phyloP scores from a whole-genome alignment of 2,888 invertebrate species.

The Odontocerum albicorne region DNA sequence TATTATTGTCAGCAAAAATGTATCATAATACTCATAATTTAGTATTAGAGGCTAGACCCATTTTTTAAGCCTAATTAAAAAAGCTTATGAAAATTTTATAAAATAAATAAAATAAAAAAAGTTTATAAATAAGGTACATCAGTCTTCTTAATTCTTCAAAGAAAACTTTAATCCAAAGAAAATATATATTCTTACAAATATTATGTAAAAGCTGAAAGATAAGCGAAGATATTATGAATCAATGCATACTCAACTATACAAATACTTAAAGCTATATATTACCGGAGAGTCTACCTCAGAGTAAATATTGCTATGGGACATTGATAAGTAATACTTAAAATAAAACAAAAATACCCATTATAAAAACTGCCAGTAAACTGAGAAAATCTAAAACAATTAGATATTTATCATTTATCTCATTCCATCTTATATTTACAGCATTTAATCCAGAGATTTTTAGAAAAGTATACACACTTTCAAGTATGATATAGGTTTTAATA shows the following conservation, averaged over 20 bases:
- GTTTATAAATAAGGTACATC: slow-evolving; percentile 18
- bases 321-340: not conserved
- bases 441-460: too few relatives aligned
- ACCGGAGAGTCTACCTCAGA: slow-evolving; percentile 29
- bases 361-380: not conserved
- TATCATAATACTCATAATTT: slow-evolving; percentile 8
- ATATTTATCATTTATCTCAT: not conserved
- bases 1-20: slow-evolving; percentile 26
- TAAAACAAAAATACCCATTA: not conserved
- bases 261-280: slow-evolving; percentile 34
- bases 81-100: not conserved
- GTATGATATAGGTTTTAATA: too few relatives aligned
- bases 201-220: not conserved
- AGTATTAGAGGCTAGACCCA: not conserved
- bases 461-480: too few relatives aligned
- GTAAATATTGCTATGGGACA: slow-evolving; percentile 7
- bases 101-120: not conserved
- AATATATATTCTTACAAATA: not conserved
- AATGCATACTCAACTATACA: not conserved
- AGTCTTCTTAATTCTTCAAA: slow-evolving; percentile 16
- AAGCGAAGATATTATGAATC: not conserved
- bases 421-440: too few relatives aligned
- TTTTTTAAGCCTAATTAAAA: not conserved
- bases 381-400: not conserved
- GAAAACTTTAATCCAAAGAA: slow-evolving; percentile 8